Evolutionary conservation across 2,797 vertebrate species (phyloP), one percentile per base, ranked within the genome.

Genomic region (Myotis findleyi): DNA sequence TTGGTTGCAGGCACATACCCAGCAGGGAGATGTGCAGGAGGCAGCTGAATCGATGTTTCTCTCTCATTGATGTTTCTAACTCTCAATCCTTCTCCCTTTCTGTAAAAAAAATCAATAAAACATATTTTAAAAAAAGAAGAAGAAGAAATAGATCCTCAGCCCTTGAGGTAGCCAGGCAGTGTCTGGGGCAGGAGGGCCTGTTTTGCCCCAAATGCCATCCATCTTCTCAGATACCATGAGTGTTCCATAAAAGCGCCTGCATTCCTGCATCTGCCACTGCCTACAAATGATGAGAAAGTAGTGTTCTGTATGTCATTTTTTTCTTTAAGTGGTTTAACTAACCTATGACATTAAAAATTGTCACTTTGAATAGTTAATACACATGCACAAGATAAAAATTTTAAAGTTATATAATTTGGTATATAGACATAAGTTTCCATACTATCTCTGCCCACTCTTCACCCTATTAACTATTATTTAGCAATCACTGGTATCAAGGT

Each of bases 301-400:
- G 7, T 66, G 9, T 62, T 80, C 57, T 49, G 5, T 62, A 2
- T 66, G 23, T 75, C 11, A 69, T 83, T 87, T 77, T 77, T 77
- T 76, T 76, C 57, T 69, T 77, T 59, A 87, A 59, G 27, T 84
- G 36, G 53, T 68, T 88, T 92, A 59, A 82, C 36, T 92, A 59
- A 82, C 36, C 59, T 95, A 55, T 80, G 57, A 38, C 41, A 23
- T 69, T 80, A 85, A 59, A 68, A 49, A 66, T 33, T 33, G 17
- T 68, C n/a, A 30, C 36, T 47, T 20, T 77, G 69, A 76, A 77
- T 53, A 84, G 57, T 68, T 89, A 80, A 89, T 59, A 49, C 47
- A 20, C 21, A 91, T 41, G 17, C 27, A 79, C 18, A 68, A 49
- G 38, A 80, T 79, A 88, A 83, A 88, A 49, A 17, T 23, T 23